Conservation (phyloP, 2,797 vertebrate species). For the Hafferia zeledoni region DNA sequence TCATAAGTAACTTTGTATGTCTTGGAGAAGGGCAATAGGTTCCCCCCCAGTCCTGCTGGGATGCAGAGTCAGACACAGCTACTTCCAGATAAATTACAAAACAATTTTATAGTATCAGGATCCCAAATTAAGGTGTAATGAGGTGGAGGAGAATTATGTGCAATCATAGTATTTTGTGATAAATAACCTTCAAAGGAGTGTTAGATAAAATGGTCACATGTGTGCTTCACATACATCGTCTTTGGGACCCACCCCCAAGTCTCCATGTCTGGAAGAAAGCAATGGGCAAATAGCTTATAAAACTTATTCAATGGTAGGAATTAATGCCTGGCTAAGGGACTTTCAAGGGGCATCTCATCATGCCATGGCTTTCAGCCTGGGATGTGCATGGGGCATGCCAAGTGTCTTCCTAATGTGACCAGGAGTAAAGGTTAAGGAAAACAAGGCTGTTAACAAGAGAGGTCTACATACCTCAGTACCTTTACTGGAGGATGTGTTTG, state of each 20-base stretch:
- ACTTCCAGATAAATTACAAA: neutral
- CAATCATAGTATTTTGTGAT: neutral
- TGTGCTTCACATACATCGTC: rapidly evolving
- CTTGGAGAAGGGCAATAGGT: slow-evolving; percentile 11
- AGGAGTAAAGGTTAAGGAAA: neutral
- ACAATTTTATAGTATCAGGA: neutral
- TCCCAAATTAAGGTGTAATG: slow-evolving; percentile 20
- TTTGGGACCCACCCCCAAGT: neutral
- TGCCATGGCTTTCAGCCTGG: neutral
- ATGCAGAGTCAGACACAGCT: slow-evolving; percentile 10
- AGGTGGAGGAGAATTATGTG: neutral
- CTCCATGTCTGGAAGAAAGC: neutral
- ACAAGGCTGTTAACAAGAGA: neutral
- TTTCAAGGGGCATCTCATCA: neutral
- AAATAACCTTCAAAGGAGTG: neutral
- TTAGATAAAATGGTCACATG: neutral
- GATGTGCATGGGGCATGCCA: neutral
- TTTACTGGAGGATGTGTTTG: neutral
- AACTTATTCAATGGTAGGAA: neutral
- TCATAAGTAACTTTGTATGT: neutral
- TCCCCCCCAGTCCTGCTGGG: neutral
- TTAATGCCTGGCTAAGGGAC: neutral
- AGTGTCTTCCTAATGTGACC: neutral
- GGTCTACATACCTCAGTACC: neutral
- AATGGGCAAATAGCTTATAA: neutral